Percentiles rank a stretch among this genome's conserved stretches.
These are phyloP conservation scores for Microplitis demolitor DNA, from an alignment of 1,140 invertebrate species.

Conservation along the genomic window DNA sequence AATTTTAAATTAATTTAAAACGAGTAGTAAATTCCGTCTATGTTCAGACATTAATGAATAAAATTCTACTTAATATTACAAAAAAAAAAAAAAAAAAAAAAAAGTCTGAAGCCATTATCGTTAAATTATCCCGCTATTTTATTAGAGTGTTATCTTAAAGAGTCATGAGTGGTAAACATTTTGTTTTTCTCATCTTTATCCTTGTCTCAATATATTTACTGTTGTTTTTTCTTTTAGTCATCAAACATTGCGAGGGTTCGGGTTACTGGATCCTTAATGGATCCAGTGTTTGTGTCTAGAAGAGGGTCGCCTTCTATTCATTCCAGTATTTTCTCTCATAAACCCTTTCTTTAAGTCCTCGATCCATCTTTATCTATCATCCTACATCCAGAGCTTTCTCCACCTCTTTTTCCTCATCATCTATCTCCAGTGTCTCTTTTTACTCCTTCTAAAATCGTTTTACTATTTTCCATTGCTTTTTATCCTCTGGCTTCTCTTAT, in stretches of 20 bases:
- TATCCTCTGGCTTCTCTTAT: not conserved
- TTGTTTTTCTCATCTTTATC: slow-evolving; percentile 12
- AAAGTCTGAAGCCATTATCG: not conserved
- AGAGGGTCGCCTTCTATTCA: slow-evolving; percentile 21
- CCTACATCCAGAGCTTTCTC: too few relatives aligned
- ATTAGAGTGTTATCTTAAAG: not conserved
- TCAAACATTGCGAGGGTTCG: slow-evolving; percentile 32
- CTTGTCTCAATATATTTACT: not conserved
- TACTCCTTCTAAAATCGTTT: not conserved
- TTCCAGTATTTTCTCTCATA: too few relatives aligned
- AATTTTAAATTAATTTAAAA: too few relatives aligned
- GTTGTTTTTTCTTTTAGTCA: slow-evolving; percentile 28
- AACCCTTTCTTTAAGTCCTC: too few relatives aligned
- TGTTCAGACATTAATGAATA: too few relatives aligned
- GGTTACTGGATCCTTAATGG: slow-evolving; percentile 34
- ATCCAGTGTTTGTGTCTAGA: slow-evolving; percentile 41
- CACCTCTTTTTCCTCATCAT: not conserved
- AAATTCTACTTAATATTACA: too few relatives aligned
- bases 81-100: too few relatives aligned
- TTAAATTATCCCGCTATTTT: not conserved
- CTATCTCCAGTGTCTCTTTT: not conserved
- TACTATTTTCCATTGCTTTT: too few relatives aligned
- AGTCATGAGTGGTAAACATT: not conserved
- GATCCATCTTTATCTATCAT: too few relatives aligned
- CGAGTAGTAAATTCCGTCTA: too few relatives aligned